phyloP scores from a whole-genome alignment of 2,888 invertebrate genomes.

The Pseudococcus viburni region DNA sequence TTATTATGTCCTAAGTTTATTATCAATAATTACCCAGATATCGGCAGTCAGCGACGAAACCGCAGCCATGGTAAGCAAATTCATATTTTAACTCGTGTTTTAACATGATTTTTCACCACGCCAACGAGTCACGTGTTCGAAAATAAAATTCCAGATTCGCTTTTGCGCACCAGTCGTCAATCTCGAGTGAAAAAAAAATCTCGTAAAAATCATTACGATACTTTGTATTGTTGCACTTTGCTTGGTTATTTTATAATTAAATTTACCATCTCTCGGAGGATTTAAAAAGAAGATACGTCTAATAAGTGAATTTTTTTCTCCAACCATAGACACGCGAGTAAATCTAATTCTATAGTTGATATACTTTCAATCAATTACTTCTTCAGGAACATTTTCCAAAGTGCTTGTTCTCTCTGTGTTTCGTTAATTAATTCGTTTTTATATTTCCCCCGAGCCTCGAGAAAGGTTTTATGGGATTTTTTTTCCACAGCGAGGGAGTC shows the following conservation, averaged over 20 bases:
- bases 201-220: constrained; percentile 41
- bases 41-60: not conserved
- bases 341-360: constrained; percentile 53
- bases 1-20: not conserved
- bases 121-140: not conserved
- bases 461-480: constrained; percentile 19
- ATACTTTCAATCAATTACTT: constrained; percentile 57
- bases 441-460: constrained; percentile 26
- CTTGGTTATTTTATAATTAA: constrained; percentile 42
- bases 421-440: constrained; percentile 49
- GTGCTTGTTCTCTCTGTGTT: constrained; percentile 43
- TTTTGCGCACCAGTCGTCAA: not conserved
- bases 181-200: not conserved
- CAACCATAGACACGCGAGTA: constrained; percentile 21
- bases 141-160: not conserved
- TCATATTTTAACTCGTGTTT: not conserved
- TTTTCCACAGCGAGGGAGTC: not conserved
- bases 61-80: constrained; percentile 28
- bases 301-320: constrained; percentile 48
- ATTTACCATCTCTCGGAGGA: not conserved
- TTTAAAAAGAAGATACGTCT: constrained; percentile 31
- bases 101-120: not conserved
- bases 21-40: not conserved
- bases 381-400: constrained; percentile 37
- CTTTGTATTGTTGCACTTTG: constrained; percentile 40